Percentiles rank a stretch among this genome's conserved stretches.
Evolutionary conservation across 2,888 invertebrate species (phyloP).

Genomic region (Ceraclea dissimilis): DNA sequence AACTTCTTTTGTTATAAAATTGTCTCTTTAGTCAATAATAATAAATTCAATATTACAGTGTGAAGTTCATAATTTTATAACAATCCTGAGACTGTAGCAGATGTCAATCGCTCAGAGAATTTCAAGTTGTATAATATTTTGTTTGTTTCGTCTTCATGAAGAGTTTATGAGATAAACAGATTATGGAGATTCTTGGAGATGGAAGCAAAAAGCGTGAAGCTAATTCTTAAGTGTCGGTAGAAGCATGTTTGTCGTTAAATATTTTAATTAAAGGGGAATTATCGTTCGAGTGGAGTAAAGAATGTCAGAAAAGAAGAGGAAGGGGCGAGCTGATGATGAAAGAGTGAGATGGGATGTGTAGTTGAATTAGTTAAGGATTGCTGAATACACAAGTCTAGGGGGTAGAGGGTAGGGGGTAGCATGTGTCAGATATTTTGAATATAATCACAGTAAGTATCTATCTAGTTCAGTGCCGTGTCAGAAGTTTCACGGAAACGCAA

Average conservation of each 20-base stretch:
- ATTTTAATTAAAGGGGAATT: slow-evolving; percentile 6
- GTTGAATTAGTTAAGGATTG: slow-evolving; percentile 4
- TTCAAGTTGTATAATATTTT: too few relatives aligned
- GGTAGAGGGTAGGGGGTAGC: too few relatives aligned
- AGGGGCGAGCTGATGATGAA: neutral
- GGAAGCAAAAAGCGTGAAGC: slow-evolving; percentile 10
- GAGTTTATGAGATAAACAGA: slow-evolving; percentile 13
- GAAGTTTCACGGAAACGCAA: too few relatives aligned
- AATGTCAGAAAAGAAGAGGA: neutral
- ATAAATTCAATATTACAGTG: too few relatives aligned
- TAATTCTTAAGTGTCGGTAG: slow-evolving; percentile 7
- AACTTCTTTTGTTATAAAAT: too few relatives aligned
- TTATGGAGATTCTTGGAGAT: slow-evolving; percentile 9
- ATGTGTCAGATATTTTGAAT: too few relatives aligned
- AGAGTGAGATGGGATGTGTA: neutral
- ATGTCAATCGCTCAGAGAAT: slow-evolving; percentile 6
- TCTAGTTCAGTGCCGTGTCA: too few relatives aligned
- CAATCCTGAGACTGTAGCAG: slow-evolving; percentile 11
- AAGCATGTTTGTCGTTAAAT: slow-evolving; percentile 7
- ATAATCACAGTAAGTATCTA: too few relatives aligned
- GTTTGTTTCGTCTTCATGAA: neutral
- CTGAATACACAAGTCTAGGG: neutral
- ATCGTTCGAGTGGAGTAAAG: neutral
- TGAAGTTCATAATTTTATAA: neutral
- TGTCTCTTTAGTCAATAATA: too few relatives aligned